A percentile compares a stretch with the other conserved stretches of the same genome.
Conservation (phyloP, 30 jellyfish, hydroid and myxozoan species). For the Nemopilema nomurai region DNA sequence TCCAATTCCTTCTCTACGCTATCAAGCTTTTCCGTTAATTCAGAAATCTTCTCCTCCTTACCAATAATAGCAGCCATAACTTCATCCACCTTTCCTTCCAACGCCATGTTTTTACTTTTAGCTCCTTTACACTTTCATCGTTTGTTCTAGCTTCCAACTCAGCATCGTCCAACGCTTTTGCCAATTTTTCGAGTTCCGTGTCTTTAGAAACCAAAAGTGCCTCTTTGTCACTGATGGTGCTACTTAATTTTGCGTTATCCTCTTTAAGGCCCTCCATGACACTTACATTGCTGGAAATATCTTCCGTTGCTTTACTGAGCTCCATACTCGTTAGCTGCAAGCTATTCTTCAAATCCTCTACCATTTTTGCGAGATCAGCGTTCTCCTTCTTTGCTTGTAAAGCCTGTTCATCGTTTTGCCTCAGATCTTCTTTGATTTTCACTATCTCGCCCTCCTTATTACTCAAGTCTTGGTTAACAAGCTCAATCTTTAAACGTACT, state of each 20-base stretch:
- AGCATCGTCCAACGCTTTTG: constrained; percentile 2
- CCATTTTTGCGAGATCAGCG: background rate
- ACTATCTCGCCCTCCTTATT: background rate
- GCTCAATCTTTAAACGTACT: background rate
- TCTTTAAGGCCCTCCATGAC: background rate
- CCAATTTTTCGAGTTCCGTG: background rate
- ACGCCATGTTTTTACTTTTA: background rate
- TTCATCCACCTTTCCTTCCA: background rate
- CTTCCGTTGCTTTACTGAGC: background rate
- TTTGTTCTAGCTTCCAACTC: background rate
- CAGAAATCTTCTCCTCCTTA: background rate
- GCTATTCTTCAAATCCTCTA: background rate
- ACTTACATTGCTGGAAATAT: background rate
- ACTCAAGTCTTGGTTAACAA: background rate
- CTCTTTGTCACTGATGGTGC: background rate
- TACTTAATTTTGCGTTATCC: background rate
- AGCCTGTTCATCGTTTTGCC: background rate
- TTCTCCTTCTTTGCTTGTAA: background rate
- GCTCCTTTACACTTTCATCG: background rate
- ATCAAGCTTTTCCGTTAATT: constrained; percentile 5
- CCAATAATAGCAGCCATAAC: background rate
- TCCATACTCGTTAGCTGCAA: background rate
- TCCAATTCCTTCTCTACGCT: background rate
- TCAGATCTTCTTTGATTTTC: background rate
- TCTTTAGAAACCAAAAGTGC: background rate